Evolutionary conservation across 2,888 invertebrate species (phyloP), one percentile per base, ranked within the genome.

Genomic region (Andrena haemorrhoa): DNA sequence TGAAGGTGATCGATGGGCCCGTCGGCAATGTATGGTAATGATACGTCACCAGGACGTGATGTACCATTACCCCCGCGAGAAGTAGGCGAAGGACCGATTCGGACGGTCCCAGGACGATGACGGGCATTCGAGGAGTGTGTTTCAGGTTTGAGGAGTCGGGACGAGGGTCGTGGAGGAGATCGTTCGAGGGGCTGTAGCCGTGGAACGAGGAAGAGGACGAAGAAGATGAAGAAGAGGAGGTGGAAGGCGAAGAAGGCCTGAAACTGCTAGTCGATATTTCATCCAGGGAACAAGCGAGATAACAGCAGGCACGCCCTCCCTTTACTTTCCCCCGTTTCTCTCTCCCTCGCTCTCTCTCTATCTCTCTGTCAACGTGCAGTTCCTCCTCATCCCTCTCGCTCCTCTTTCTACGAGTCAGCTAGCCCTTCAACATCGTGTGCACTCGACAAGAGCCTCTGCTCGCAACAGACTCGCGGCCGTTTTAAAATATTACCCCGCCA

Each of bases 261-360:
- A 82, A 88, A 87, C 91, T 91, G 91, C 91, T 90, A 89, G 91
- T 90, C 92, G 90, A 92, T 93, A 93, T 93, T 93, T 92, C 92
- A 93, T 92, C 89, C 90, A 84, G 86, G 73, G 92, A 92, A 92
- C 92, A 91, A 92, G 91, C 90, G 89, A 92, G 92, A 92, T 92
- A 92, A 92, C 92, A 91, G 86, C 88, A 86, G 88, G 89, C 87
- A 88, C 88, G 88, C 88, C 88, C 89, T 88, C 82, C 85, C 83
- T 85, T 83, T 82, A 75, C 84, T 78, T 77, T 58, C 53, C 23
- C 12, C 56, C 10, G 8, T 23, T 56, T 56, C 56, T 56, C 56
- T 56, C 26, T 56, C 53, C 20, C 20, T n/a, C 53, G 1, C 56
- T 56, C 56, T 64, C 49, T 68, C 41, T 53, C n/a, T 12, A 74